These are phyloP conservation scores for Scolopax rusticola DNA, from an alignment of 2,797 vertebrate species.

Conservation along the genomic window DNA sequence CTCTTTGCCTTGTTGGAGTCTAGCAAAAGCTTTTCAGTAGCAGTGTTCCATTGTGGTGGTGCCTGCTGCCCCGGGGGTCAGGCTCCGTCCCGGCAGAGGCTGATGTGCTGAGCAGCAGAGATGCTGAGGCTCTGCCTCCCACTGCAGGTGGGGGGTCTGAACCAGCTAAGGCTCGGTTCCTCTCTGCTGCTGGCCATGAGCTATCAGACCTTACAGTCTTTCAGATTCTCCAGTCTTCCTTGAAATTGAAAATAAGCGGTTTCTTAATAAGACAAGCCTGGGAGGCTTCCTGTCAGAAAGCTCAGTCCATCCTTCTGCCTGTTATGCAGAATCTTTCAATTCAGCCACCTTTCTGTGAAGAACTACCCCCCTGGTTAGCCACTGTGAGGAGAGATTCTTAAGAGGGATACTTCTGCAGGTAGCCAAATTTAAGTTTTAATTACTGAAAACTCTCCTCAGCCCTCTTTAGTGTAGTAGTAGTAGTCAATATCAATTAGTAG, in stretches of 20 bases:
- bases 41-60: accelerated
- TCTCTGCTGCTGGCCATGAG: background rate
- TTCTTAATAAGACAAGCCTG: background rate
- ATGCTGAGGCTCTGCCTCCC: background rate
- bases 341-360: background rate
- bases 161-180: background rate
- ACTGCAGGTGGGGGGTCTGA: background rate
- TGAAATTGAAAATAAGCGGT: background rate
- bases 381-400: accelerated
- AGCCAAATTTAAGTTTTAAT: background rate
- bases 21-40: accelerated
- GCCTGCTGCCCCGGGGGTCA: background rate
- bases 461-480: accelerated
- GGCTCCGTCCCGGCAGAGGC: accelerated
- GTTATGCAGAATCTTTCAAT: accelerated
- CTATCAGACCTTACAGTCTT: background rate
- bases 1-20: background rate
- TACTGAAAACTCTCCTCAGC: accelerated
- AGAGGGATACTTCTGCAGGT: background rate
- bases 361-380: background rate
- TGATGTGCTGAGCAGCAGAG: accelerated
- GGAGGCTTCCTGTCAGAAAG: background rate
- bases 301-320: background rate
- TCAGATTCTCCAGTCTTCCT: background rate
- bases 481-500: too few species aligned